phyloP scores from a whole-genome alignment of 2,888 invertebrate species.

The Clepsis dumicolana region DNA sequence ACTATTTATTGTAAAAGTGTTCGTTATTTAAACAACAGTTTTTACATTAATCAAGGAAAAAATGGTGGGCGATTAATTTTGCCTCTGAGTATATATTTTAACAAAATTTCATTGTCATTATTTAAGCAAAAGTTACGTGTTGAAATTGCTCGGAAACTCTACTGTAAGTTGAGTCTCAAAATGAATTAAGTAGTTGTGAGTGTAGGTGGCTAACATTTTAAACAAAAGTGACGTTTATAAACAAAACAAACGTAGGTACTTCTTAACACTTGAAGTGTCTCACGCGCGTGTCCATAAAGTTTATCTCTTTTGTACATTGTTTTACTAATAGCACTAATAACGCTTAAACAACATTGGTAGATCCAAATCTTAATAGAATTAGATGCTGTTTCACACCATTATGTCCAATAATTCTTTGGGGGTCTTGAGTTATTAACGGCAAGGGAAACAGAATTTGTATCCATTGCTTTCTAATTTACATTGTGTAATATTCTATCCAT shows the following conservation, averaged over 20 bases:
- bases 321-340: conserved; percentile 71
- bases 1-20: no score
- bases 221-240: conserved; percentile 29
- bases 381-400: conserved; percentile 71
- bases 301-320: conserved; percentile 67
- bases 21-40: no score
- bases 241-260: conserved; percentile 36
- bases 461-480: not conserved
- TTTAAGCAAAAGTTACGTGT: no score
- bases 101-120: no score
- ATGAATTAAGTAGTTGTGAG: not conserved
- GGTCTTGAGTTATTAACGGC: conserved; percentile 21
- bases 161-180: not conserved
- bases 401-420: conserved; percentile 65
- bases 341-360: conserved; percentile 60
- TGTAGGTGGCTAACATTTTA: not conserved
- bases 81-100: no score
- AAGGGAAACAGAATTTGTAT: conserved; percentile 9
- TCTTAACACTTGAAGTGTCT: conserved; percentile 53
- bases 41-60: no score
- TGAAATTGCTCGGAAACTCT: no score
- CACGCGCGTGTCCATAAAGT: conserved; percentile 55
- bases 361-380: conserved; percentile 72
- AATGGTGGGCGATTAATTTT: no score
- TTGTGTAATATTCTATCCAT: not conserved